Evolutionary conservation across 2,888 invertebrate genomes (phyloP).

Genomic region (Phasia obesa): DNA sequence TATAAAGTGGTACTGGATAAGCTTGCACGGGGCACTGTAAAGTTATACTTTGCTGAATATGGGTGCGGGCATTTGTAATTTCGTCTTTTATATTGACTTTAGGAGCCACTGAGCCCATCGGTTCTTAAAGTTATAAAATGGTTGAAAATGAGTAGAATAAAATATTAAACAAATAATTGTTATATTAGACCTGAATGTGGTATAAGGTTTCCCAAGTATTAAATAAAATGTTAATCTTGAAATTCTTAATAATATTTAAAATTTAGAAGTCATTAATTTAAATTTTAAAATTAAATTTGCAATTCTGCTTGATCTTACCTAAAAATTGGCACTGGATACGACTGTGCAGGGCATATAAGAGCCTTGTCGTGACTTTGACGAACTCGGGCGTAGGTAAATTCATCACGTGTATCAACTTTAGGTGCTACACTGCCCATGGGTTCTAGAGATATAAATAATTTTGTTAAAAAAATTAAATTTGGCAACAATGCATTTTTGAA

Average conservation of each 20-base stretch:
- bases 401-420: conserved; percentile 89
- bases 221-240: not conserved
- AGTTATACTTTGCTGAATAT: conserved; percentile 84
- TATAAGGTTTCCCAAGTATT: not conserved
- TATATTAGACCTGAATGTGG: conserved; percentile 59
- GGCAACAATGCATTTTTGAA: not conserved
- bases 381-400: conserved; percentile 80
- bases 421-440: conserved; percentile 84
- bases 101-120: conserved; percentile 83
- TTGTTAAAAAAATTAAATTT: not conserved
- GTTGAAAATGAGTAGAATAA: not conserved
- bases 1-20: conserved; percentile 74
- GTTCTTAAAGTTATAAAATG: conserved; percentile 77
- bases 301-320: conserved; percentile 75
- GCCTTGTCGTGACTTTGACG: conserved; percentile 82
- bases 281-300: not conserved
- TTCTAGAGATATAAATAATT: conserved; percentile 77
- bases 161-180: not conserved
- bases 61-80: conserved; percentile 84
- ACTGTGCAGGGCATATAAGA: conserved; percentile 87
- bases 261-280: no score
- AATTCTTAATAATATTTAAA: no score
- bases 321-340: conserved; percentile 80
- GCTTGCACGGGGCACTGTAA: conserved; percentile 87
- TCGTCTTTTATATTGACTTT: conserved; percentile 88